Percentiles rank a stretch among this genome's conserved stretches.
These are phyloP conservation scores for Ctenochaetus hawaiiensis DNA, from an alignment of 2,797 vertebrate species.

Conservation along the genomic window DNA sequence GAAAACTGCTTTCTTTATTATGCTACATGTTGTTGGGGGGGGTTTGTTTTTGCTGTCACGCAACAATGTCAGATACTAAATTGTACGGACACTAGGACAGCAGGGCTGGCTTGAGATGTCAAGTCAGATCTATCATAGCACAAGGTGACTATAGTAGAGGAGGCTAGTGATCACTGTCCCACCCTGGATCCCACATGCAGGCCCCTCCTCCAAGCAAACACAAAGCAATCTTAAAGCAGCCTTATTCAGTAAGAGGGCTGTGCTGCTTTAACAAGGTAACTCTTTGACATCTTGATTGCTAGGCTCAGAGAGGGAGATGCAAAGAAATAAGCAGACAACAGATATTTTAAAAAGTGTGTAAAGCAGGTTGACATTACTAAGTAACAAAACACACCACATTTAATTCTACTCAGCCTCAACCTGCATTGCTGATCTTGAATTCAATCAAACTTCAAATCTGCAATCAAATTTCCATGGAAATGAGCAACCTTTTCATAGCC, in stretches of 20 bases:
- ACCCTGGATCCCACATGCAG: constrained; percentile 27
- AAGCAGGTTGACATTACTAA: constrained; percentile 24
- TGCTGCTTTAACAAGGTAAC: constrained; percentile 45
- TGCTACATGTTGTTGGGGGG: background rate
- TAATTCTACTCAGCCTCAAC: constrained; percentile 20
- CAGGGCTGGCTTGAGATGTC: constrained; percentile 42
- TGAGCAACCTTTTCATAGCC: constrained; percentile 15
- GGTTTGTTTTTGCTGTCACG: no score
- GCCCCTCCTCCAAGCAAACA: constrained; percentile 21
- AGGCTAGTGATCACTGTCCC: constrained; percentile 27
- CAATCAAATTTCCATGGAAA: constrained; percentile 15
- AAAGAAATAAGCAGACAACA: background rate
- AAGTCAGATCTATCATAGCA: constrained; percentile 60
- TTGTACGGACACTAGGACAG: constrained; percentile 36
- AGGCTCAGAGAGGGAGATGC: background rate
- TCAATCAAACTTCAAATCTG: constrained; percentile 28
- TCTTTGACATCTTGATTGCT: constrained; percentile 15
- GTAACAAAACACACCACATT: constrained; percentile 33
- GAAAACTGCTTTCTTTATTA: background rate
- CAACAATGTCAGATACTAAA: constrained; percentile 8
- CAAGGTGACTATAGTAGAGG: constrained; percentile 64
- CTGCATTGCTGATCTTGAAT: constrained; percentile 23
- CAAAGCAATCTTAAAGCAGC: constrained; percentile 18
- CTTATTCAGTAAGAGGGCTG: constrained; percentile 1
- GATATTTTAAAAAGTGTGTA: constrained; percentile 24